phyloP scores from a whole-genome alignment of 2,888 invertebrate species.

The Megamerina dolium region DNA sequence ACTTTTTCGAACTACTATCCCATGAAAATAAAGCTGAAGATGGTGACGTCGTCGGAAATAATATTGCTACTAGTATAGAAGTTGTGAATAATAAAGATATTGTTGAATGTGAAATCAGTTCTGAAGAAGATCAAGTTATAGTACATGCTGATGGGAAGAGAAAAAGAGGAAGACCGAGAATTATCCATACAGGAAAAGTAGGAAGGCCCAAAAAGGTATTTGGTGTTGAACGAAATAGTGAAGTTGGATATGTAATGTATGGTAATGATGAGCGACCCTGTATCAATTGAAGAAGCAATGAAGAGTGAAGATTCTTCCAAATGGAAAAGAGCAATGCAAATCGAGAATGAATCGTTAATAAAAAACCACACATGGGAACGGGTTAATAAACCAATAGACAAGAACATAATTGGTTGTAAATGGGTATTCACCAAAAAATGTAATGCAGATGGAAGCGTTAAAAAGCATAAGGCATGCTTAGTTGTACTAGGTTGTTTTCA shows the following conservation, averaged over 20 bases:
- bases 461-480: constrained; percentile 4
- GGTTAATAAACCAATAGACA: not conserved
- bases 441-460: not conserved
- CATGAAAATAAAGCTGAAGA: too few species aligned
- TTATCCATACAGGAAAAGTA: constrained; percentile 5
- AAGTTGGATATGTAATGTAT: not conserved
- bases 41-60: too few species aligned
- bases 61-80: too few species aligned
- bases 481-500: constrained; percentile 5
- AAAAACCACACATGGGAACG: constrained; percentile 25
- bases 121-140: not conserved
- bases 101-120: not conserved
- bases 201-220: constrained; percentile 16
- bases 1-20: too few species aligned
- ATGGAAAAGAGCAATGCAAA: constrained; percentile 9
- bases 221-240: not conserved
- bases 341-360: constrained; percentile 13
- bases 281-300: constrained; percentile 7
- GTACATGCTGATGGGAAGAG: not conserved
- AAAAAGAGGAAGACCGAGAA: constrained; percentile 12
- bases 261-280: constrained; percentile 1
- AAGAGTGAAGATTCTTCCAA: not conserved
- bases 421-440: constrained; percentile 1
- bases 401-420: constrained; percentile 2
- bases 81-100: too few species aligned